Evolutionary conservation across 2,113 vertebrate species (phyloP), one percentile per base, ranked within the genome.

Genomic region (Amazona guildingii): DNA sequence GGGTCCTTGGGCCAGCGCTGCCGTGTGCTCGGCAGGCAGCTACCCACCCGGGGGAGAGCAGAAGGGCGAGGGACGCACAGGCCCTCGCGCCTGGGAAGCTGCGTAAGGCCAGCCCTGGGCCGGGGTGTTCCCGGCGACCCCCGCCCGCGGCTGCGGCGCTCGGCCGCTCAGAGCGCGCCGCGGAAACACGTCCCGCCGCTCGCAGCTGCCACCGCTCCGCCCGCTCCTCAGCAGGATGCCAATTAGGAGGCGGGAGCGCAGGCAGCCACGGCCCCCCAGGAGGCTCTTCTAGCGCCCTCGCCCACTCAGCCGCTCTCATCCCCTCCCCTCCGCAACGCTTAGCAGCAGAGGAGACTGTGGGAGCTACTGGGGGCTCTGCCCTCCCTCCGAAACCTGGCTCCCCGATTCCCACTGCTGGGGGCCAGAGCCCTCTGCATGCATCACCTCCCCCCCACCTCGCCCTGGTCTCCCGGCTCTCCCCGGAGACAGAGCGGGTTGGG

Each of bases 191-290:
- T 70, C 83, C 88, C 83, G 80, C 81, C 80, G 49, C 86, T 57
- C 86, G 78, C 92, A 92, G 93, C 94, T 94, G 94, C 89, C 92
- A 82, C 86, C n/a, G 66, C 88, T 46, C 88, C 88, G 43, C 75
- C 92, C 91, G 55, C 91, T 95, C 88, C 88, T 83, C 80, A 83
- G 25, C 78, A 63, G 46, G 74, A 95, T 84, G 85, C 85, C 94
- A 90, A 95, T 95, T 95, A 91, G 86, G 78, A 78, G 87, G 24
- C 85, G 35, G 70, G 48, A 85, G 84, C 33, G 81, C 89, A 86
- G 86, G 55, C 74, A 75, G 74, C 48, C 74, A 17, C 78, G 7
- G 82, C 85, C 72, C 82, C 80, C 64, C 68, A 33, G 81, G 55
- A 87, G 52, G 59, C 68, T 95, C 24, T 64, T 13, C 19, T 11